These are phyloP conservation scores for Lepidurus couesii DNA, from an alignment of 1,140 invertebrate genomes.

Conservation along the genomic window DNA sequence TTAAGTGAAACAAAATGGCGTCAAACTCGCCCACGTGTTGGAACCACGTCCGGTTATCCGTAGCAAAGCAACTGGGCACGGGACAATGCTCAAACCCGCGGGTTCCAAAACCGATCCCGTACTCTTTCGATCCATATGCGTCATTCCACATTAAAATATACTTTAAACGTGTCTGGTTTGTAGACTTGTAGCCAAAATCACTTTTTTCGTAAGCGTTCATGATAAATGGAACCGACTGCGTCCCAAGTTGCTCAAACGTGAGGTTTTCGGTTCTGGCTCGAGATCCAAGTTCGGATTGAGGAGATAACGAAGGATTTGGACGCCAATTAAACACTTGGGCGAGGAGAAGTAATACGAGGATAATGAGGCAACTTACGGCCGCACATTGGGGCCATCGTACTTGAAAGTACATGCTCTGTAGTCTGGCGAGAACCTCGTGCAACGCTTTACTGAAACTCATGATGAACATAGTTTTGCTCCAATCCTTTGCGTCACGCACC, in stretches of 20 bases:
- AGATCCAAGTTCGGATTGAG: not conserved
- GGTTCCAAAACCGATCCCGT: constrained; percentile 29
- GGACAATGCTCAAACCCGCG: constrained; percentile 30
- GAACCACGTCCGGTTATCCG: constrained; percentile 29
- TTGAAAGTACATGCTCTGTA: not conserved
- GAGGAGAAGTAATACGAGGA: not conserved
- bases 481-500: not conserved
- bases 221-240: not conserved
- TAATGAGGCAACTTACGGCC: not conserved
- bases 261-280: not conserved
- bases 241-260: not conserved
- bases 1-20: constrained; percentile 38
- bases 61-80: constrained; percentile 30
- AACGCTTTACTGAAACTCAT: not conserved
- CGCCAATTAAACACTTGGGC: not conserved
- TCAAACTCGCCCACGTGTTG: constrained; percentile 34
- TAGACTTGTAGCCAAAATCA: constrained; percentile 3
- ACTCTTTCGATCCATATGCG: constrained; percentile 33
- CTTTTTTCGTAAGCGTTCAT: not conserved
- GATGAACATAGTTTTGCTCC: not conserved
- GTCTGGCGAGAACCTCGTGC: not conserved
- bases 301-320: not conserved
- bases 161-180: not conserved
- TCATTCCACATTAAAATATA: constrained; percentile 34
- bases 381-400: not conserved